A percentile compares a stretch with the other conserved stretches of the same genome.
phyloP scores from a whole-genome alignment of 2,113 vertebrate genomes.

The Leptosomus discolor region DNA sequence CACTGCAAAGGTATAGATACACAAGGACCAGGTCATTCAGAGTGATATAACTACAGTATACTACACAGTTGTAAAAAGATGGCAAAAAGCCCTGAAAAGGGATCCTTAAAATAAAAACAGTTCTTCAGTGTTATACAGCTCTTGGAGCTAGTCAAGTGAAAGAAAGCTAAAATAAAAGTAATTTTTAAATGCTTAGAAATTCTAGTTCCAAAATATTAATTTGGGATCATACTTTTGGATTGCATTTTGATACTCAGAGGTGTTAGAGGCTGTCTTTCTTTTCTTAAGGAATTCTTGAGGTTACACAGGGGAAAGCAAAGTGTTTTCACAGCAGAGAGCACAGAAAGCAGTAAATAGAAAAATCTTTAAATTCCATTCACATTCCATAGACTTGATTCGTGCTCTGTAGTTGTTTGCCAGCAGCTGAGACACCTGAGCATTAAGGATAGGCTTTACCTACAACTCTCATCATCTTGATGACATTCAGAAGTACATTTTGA shows the following conservation, averaged over 20 bases:
- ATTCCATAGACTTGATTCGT: not conserved
- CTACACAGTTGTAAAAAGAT: not conserved
- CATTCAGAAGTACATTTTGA: not conserved
- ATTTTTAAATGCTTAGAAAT: not conserved
- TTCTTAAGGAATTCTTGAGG: not conserved
- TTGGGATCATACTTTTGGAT: not conserved
- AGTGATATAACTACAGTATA: not conserved
- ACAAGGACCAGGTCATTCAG: not conserved
- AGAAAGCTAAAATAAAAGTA: not conserved
- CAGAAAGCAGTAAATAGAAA: not conserved
- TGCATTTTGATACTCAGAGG: not conserved
- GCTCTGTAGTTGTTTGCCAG: not conserved
- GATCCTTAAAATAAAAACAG: not conserved
- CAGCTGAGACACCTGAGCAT: not conserved
- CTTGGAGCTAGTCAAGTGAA: not conserved
- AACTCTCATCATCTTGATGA: not conserved
- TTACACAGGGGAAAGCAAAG: not conserved
- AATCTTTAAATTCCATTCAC: not conserved
- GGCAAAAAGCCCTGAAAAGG: not conserved
- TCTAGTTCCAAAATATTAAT: not conserved
- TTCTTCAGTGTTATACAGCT: not conserved
- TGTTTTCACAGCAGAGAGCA: not conserved
- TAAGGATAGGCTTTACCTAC: not conserved
- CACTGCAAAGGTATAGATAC: not conserved
- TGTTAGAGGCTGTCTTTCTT: not conserved